Evolutionary conservation across 2,113 vertebrate species (phyloP), one percentile per base, ranked within the genome.

Genomic region (Nibea coibor): DNA sequence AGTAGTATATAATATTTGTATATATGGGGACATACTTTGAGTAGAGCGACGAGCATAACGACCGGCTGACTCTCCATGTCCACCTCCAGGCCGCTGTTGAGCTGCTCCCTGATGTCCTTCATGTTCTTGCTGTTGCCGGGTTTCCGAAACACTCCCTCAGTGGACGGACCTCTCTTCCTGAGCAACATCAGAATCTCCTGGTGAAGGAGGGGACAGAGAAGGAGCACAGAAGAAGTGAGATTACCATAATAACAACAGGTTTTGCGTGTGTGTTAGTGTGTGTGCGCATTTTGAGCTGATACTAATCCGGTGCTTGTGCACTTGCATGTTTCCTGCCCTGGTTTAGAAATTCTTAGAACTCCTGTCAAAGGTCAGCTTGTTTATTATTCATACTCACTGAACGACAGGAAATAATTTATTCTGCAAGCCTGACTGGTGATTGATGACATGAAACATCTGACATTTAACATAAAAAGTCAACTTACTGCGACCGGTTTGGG

Each of bases 81-180:
- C 77, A 99, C 94, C 0, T 88, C 57, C n/a, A 31, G 14, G 19
- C 97, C 96, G 0, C 88, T 85, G 84, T 97, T 97, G 16, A 99
- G 95, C 62, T 96, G 95, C 24, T 97, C 97, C 57, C 95, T 96
- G 83, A 98, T 78, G 71, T 96, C 95, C 72, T 94, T 97, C 57
- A 97, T 96, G 81, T 94, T 96, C 88, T 96, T 97, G 83, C 78
- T 96, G 35, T 96, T 98, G 84, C 97, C 96, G 0, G 94, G 82
- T 82, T 95, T 99, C 74, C 98, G 94, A 92, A 99, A 99, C 92
- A 98, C 96, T 7, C 98, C 97, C 92, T 98, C 97, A 0, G 97
- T 96, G 31, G 93, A 93, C 42, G 96, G 96, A 35, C 97, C 98
- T 87, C 94, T 96, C 65, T 93, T 92, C 92, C 95, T 96, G 61